Conservation (phyloP, 2,113 vertebrate genomes). For the Calyptommatus sinebrachiatus region DNA sequence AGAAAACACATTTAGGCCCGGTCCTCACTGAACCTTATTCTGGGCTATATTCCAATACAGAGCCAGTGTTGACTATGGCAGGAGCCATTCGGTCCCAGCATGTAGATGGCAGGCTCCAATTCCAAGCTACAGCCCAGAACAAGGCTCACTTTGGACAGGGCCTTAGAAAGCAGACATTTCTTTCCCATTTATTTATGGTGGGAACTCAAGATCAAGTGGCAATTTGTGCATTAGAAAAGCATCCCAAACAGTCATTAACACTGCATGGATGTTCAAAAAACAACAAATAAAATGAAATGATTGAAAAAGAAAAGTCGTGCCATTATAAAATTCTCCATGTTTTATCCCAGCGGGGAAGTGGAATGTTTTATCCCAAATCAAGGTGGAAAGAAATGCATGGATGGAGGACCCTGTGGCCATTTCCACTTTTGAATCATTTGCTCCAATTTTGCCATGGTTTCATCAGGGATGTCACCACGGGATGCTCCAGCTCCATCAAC, state of each 20-base stretch:
- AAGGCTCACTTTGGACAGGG: no score
- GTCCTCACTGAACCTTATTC: no score
- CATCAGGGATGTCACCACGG: rapidly evolving
- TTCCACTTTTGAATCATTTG: not conserved
- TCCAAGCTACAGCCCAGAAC: no score
- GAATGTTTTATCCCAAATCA: conserved; percentile 13
- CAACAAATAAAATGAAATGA: no score
- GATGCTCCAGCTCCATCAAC: not conserved
- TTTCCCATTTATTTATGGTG: conserved; percentile 12
- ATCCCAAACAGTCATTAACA: conserved; percentile 36
- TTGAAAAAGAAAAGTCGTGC: not conserved
- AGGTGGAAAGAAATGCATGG: not conserved
- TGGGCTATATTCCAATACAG: no score
- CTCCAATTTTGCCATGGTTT: not conserved
- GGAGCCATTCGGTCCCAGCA: no score
- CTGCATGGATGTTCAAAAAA: not conserved
- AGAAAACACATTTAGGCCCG: conserved; percentile 36
- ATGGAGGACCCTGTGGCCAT: not conserved
- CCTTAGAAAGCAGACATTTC: conserved; percentile 20
- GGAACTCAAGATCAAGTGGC: conserved; percentile 20
- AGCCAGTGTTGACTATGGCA: no score
- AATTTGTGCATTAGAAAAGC: conserved; percentile 44
- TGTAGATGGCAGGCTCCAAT: no score
- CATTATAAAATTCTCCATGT: conserved; percentile 3
- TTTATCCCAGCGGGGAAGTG: conserved; percentile 11